Evolutionary conservation across 2,113 vertebrate genomes (phyloP).

Genomic region (Pelobates fuscus): DNA sequence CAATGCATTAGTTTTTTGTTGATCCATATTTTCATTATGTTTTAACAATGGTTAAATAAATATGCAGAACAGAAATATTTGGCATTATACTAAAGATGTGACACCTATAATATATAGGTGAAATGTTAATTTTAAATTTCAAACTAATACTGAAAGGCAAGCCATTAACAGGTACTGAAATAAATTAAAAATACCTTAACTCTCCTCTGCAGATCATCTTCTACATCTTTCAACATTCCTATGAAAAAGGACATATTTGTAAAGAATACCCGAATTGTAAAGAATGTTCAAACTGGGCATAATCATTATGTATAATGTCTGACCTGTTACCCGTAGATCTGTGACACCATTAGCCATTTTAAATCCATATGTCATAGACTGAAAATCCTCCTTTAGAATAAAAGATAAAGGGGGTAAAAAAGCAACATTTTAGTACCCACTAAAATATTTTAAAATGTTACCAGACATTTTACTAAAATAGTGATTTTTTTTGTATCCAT

Average conservation of each 20-base stretch:
- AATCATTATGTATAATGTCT: background rate
- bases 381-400: conserved; percentile 89
- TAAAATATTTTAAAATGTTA: too few species aligned
- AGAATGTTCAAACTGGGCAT: conserved; percentile 40
- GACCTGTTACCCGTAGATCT: conserved; percentile 97
- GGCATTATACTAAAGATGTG: too few species aligned
- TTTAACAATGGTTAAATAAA: too few species aligned
- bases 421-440: too few species aligned
- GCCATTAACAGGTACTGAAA: background rate
- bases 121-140: too few species aligned
- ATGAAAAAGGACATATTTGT: conserved; percentile 28
- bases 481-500: too few species aligned
- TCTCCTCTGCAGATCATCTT: conserved; percentile 96
- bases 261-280: background rate
- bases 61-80: too few species aligned
- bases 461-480: too few species aligned
- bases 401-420: conserved; percentile 48
- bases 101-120: too few species aligned
- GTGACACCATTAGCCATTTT: conserved; percentile 98
- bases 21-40: too few species aligned
- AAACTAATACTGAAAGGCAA: too few species aligned
- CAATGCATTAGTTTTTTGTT: too few species aligned
- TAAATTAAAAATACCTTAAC: conserved; percentile 82
- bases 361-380: conserved; percentile 98
- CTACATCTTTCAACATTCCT: conserved; percentile 99